phyloP scores from a whole-genome alignment of 2,113 vertebrate species.

The Ariopsis seemanni region DNA sequence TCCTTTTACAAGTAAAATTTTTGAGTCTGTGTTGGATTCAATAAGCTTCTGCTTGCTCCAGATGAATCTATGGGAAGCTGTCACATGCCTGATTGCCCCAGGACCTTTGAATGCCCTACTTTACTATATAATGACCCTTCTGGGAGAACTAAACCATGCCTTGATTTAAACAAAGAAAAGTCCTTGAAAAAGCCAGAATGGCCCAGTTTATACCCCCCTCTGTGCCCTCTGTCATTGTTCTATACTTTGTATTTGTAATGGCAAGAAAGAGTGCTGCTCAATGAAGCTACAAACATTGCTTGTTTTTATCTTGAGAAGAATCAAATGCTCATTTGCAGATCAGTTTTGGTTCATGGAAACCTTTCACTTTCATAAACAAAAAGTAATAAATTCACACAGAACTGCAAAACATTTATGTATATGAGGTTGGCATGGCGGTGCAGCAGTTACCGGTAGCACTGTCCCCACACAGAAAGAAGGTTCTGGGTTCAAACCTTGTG shows the following conservation, averaged over 20 bases:
- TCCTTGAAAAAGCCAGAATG: slow-evolving; percentile 37
- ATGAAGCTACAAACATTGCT: slow-evolving; percentile 4
- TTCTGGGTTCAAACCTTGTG: too few species aligned
- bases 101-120: slow-evolving; percentile 41
- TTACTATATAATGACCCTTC: slow-evolving; percentile 40
- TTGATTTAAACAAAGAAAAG: slow-evolving; percentile 33
- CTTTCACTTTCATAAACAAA: slow-evolving; percentile 4
- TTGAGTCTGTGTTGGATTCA: slow-evolving; percentile 9
- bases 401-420: background rate
- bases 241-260: slow-evolving; percentile 38
- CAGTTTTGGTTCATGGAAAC: slow-evolving; percentile 32
- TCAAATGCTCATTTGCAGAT: slow-evolving; percentile 32
- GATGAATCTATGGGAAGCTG: slow-evolving; percentile 25
- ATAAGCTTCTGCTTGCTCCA: slow-evolving; percentile 29
- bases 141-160: slow-evolving; percentile 33
- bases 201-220: slow-evolving; percentile 39
- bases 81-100: slow-evolving; percentile 1
- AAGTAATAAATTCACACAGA: background rate
- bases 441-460: too few species aligned
- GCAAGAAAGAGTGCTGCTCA: slow-evolving; percentile 27
- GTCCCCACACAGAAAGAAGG: too few species aligned
- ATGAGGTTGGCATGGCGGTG: too few species aligned
- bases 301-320: slow-evolving; percentile 35
- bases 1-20: background rate
- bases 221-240: slow-evolving; percentile 37